A percentile compares a stretch with the other conserved stretches of the same genome.
Evolutionary conservation across 2,113 vertebrate species (phyloP).

Genomic region (Bos indicus): DNA sequence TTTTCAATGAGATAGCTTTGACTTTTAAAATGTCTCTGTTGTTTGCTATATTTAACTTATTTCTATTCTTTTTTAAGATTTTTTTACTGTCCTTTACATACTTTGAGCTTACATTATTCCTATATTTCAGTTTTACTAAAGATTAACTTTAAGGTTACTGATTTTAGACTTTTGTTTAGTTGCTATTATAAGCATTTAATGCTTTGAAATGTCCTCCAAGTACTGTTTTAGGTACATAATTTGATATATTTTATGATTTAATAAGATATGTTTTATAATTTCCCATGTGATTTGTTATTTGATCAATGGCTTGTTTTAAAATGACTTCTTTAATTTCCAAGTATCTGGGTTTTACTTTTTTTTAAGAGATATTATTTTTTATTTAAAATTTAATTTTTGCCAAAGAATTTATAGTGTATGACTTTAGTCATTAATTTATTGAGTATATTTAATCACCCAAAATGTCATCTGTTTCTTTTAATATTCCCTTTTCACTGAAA

Average conservation of each 20-base stretch:
- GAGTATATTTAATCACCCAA: neutral
- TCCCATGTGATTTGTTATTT: neutral
- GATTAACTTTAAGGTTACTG: neutral
- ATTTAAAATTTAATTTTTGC: neutral
- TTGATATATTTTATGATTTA: neutral
- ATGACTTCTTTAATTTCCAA: neutral
- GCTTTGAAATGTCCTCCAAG: neutral
- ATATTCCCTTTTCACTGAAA: neutral
- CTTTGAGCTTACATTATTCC: neutral
- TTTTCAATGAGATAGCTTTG: neutral
- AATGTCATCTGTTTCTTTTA: neutral
- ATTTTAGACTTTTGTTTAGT: neutral
- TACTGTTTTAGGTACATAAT: neutral
- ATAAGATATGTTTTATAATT: neutral
- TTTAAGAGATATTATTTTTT: neutral
- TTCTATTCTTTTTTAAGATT: neutral
- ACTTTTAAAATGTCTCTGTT: neutral
- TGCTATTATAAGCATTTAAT: neutral
- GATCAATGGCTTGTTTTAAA: neutral
- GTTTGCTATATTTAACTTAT: neutral
- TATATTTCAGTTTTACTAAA: neutral
- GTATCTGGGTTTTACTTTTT: neutral
- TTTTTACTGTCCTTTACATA: neutral
- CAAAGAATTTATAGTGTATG: neutral
- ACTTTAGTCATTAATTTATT: neutral